Percentiles rank a stretch among this genome's conserved stretches.
phyloP scores from a whole-genome alignment of 2,888 invertebrate genomes.

The Cylindroiulus punctatus region DNA sequence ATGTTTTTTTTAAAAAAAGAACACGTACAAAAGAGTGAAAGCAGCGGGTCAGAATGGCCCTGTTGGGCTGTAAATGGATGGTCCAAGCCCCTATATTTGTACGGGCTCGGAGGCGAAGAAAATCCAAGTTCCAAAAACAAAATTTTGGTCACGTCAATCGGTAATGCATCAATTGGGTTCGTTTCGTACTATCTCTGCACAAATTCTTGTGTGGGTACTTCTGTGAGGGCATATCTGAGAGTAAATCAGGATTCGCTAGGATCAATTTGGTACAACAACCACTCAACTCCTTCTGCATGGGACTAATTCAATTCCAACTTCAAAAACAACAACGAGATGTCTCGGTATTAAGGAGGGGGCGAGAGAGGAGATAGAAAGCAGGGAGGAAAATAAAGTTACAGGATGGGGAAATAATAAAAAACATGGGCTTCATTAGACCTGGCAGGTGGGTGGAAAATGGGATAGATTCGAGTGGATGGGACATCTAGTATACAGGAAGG shows the following conservation, averaged over 20 bases:
- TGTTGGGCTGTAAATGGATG: conserved; percentile 48
- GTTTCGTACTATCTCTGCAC: conserved; percentile 2
- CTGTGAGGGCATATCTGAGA: conserved; percentile 12
- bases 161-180: conserved; percentile 1
- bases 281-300: conserved; percentile 56
- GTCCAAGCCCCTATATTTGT: conserved; percentile 48
- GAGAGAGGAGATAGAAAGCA: not conserved
- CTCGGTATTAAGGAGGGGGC: not conserved
- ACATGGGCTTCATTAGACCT: not conserved
- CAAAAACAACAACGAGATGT: not conserved
- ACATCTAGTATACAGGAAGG: not conserved
- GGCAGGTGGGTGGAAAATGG: conserved; percentile 14
- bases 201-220: conserved; percentile 15
- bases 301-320: conserved; percentile 52
- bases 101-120: conserved; percentile 25
- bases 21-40: conserved; percentile 50
- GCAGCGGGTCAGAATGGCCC: conserved; percentile 48
- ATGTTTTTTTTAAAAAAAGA: conserved; percentile 44
- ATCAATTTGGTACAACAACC: conserved; percentile 53
- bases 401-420: not conserved
- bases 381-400: not conserved
- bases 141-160: conserved; percentile 40
- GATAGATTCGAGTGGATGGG: not conserved
- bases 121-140: conserved; percentile 45
- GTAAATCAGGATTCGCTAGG: conserved; percentile 53